phyloP scores from a whole-genome alignment of 1,140 invertebrate species.

The Brachionus calyciflorus region DNA sequence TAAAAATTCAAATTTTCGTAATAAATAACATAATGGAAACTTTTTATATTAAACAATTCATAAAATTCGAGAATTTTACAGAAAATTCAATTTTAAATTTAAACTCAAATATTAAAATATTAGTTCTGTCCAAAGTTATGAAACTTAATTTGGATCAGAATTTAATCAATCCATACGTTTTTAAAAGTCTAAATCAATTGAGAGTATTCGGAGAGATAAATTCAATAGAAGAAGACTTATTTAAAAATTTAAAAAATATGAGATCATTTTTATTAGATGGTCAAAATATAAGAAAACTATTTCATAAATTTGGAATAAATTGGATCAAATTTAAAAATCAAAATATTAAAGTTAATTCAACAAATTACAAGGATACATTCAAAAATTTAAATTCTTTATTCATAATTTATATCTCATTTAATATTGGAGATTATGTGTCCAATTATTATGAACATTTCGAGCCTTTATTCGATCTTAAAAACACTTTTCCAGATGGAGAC shows the following conservation, averaged over 20 bases:
- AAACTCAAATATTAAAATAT: neutral
- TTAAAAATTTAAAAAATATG: neutral
- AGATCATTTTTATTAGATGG: neutral
- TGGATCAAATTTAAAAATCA: neutral
- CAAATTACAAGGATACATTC: neutral
- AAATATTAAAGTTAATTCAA: neutral
- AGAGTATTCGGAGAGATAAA: constrained; percentile 3
- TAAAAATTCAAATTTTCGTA: neutral
- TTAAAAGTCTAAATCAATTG: neutral
- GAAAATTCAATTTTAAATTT: neutral
- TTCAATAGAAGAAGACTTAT: constrained; percentile 1
- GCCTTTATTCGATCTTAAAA: neutral
- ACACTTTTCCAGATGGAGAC: neutral
- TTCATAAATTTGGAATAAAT: neutral
- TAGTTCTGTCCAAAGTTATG: neutral
- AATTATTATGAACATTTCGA: neutral
- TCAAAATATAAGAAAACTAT: constrained; percentile 7
- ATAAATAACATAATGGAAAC: neutral
- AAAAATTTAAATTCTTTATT: neutral
- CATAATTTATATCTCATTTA: neutral
- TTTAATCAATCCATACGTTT: neutral
- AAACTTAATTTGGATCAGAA: neutral
- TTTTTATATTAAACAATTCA: neutral
- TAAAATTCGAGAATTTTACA: neutral
- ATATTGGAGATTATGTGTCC: neutral